Percentiles rank a stretch among this genome's conserved stretches.
Evolutionary conservation across 1,140 invertebrate genomes (phyloP).

Genomic region (Chelonus insularis): DNA sequence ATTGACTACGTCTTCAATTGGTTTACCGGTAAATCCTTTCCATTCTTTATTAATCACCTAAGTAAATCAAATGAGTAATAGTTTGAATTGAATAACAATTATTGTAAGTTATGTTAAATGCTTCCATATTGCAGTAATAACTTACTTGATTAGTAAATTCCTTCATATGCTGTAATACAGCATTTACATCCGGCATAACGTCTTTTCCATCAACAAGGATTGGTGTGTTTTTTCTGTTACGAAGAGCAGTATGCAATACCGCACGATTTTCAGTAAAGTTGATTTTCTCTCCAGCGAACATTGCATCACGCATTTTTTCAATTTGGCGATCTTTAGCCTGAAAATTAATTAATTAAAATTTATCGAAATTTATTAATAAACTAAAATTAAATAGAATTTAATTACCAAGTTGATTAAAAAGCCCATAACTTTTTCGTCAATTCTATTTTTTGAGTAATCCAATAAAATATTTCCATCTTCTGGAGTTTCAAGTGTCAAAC

Average conservation of each 20-base stretch:
- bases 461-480: conserved; percentile 85
- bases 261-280: conserved; percentile 97
- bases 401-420: conserved; percentile 79
- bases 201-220: conserved; percentile 89
- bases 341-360: conserved; percentile 26
- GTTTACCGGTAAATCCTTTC: conserved; percentile 91
- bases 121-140: no score
- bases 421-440: conserved; percentile 76
- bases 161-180: conserved; percentile 93
- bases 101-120: no score
- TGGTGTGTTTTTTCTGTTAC: conserved; percentile 79
- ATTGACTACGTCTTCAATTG: conserved; percentile 97
- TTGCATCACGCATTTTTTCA: conserved; percentile 82
- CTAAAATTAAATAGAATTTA: no score
- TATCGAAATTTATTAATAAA: no score
- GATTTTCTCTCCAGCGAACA: conserved; percentile 95
- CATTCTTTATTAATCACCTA: conserved; percentile 72
- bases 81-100: no score
- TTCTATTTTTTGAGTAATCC: conserved; percentile 96
- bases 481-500: conserved; percentile 74
- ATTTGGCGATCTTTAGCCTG: conserved; percentile 83
- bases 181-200: conserved; percentile 92
- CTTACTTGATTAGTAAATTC: conserved; percentile 79
- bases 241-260: conserved; percentile 92
- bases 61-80: conserved; percentile 3